Percentiles rank a stretch among this genome's conserved stretches.
Evolutionary conservation across 2,797 vertebrate genomes (phyloP).

Genomic region (Xiphorhynchus erythropygius): DNA sequence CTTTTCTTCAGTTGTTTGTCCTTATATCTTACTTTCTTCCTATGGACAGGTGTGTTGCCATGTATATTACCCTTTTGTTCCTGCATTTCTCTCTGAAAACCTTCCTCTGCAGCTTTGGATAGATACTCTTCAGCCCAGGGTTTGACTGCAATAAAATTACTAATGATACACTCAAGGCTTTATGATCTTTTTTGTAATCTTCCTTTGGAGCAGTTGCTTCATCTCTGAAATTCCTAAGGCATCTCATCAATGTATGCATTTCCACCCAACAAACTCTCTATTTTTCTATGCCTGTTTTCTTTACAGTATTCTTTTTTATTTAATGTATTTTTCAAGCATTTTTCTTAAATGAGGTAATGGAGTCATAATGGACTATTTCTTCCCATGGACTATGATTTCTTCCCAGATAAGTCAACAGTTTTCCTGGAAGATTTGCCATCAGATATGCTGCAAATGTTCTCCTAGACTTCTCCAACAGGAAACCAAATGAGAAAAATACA

Average conservation of each 20-base stretch:
- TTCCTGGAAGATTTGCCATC: background rate
- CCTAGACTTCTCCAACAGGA: background rate
- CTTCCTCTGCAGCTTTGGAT: background rate
- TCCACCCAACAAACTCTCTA: background rate
- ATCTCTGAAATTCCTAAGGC: background rate
- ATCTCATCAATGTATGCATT: background rate
- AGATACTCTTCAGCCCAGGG: background rate
- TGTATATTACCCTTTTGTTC: background rate
- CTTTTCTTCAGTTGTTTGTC: background rate
- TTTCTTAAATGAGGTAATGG: background rate
- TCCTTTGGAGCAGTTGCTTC: background rate
- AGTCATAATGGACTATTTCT: no score
- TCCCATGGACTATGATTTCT: background rate
- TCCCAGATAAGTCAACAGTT: background rate
- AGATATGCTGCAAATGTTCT: background rate
- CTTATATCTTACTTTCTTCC: background rate
- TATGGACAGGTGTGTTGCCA: background rate
- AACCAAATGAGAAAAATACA: background rate
- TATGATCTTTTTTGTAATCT: background rate
- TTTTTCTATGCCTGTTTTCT: background rate
- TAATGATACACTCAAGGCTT: background rate
- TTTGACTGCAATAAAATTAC: background rate
- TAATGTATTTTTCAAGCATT: background rate
- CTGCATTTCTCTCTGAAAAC: background rate
- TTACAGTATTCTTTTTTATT: background rate